Base-by-base conservation (phyloP, 2,888 invertebrate genomes). In the Ophion slaviceki region DNA sequence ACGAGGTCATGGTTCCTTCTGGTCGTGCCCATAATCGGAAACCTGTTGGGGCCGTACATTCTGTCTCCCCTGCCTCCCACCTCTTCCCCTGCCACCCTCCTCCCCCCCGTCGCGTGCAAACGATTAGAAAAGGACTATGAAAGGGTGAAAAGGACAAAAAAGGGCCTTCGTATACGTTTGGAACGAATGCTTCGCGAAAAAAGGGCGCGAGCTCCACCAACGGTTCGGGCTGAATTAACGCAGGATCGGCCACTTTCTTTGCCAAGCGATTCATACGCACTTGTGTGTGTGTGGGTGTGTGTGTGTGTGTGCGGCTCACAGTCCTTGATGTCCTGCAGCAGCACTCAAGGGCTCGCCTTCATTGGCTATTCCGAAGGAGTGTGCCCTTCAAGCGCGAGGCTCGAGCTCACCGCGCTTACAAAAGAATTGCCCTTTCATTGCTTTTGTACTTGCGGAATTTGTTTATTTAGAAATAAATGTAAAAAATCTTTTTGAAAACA, bases 1-100 rank as follows among this genome's bases (percentile, higher is more conserved):
- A 87, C 87, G 86, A 87, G 86, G 87, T 87, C 87, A 87, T 86
- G 87, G 86, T 87, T 83, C 85, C 84, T 83, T 78, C 81, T 84
- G 85, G 82, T 82, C 82, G 82, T 79, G 67, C 75, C 78, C 87
- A 85, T 85, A 86, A 87, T 80, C 82, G 82, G 82, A 87, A 87
- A 87, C 85, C 85, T 79, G 87, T 87, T 85, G 74, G 83, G 78
- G 81, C 82, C 80, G 64, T 72, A 59, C 4, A 36, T 57, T 40
- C 66, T 20, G 40, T 74, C 61, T 71, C 67, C 53, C 47, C 53
- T 66, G 28, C 61, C 28, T 8, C 45, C 45, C 74, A 20, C 78
- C 68, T 59, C n/a, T n/a, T n/a, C n/a, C n/a, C n/a, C n/a, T n/a
- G n/a, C n/a, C n/a, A n/a, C n/a, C 66, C 74, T 72, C 75, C 64